Conservation (phyloP, 2,113 vertebrate species). For the Neolamprologus sp. region DNA sequence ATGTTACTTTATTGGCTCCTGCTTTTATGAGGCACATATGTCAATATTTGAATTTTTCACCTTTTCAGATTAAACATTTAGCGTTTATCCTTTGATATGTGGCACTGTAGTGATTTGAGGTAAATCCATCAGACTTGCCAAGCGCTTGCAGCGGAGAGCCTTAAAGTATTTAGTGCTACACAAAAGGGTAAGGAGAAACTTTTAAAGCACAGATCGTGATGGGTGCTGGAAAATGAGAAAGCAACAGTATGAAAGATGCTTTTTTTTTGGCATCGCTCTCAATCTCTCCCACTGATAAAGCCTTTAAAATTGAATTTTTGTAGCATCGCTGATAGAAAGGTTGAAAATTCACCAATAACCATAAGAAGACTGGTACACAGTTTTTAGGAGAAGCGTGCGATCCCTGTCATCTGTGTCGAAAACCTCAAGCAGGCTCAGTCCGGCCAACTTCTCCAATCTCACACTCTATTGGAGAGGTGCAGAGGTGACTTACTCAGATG, state of each 20-base stretch:
- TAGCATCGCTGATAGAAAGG: background rate
- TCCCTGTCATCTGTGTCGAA: background rate
- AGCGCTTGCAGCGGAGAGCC: background rate
- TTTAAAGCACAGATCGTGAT: background rate
- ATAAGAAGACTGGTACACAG: background rate
- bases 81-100: constrained; percentile 9
- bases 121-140: background rate
- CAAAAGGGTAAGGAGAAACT: background rate
- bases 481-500: constrained; percentile 38
- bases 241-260: background rate
- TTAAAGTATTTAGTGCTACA: background rate
- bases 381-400: background rate
- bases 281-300: background rate
- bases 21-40: constrained; percentile 12
- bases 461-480: constrained; percentile 60
- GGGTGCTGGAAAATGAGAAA: background rate
- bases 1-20: constrained; percentile 20
- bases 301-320: background rate
- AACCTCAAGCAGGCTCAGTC: background rate
- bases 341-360: background rate
- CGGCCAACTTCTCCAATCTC: constrained; percentile 42
- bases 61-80: constrained; percentile 32
- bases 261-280: background rate
- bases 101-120: background rate
- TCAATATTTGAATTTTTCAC: constrained; percentile 36